Evolutionary conservation across 2,113 vertebrate species (phyloP), one percentile per base, ranked within the genome.

Genomic region (Planiliza haematocheilus): DNA sequence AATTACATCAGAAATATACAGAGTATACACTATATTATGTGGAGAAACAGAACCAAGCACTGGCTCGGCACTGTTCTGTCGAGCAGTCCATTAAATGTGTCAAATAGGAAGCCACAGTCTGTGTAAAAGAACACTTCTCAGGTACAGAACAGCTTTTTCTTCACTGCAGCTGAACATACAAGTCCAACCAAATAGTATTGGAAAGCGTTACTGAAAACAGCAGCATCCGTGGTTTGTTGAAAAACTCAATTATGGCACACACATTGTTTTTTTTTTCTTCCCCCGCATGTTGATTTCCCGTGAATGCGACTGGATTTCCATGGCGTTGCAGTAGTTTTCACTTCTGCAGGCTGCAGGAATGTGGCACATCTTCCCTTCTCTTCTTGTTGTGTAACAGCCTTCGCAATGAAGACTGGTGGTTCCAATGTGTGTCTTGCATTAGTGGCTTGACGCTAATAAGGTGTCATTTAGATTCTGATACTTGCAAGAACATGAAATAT

Each of bases 331-430:
- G 69, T 72, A 71, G 62, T 86, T 88, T 86, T 90, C 71, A 88
- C 80, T 86, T 79, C 79, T 81, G 52, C 71, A 86, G 78, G 73
- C 78, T 85, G 70, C 52, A 88, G 82, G 84, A 93, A 91, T 92
- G 86, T 77, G 62, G 38, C 61, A 65, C 48, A 65, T 89, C 77
- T 78, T 87, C 66, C 60, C 69, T 65, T 83, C 60, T 56, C 43
- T n/a, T 45, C 58, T 38, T 59, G 39, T 82, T 85, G 43, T 77
- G 85, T 88, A 90, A 90, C 67, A 41, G 38, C 61, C 56, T 70
- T 50, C 55, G 57, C 67, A 73, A 79, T 42, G 45, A 64, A 65
- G 42, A 80, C 34, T 62, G 30, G 24, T 13, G 39, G 46, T 37
- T 36, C n/a, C 5, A 30, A 24, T 63, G 52, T 74, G 68, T 67